These are phyloP conservation scores for Astur gentilis DNA, from an alignment of 2,113 vertebrate genomes.

Conservation along the genomic window DNA sequence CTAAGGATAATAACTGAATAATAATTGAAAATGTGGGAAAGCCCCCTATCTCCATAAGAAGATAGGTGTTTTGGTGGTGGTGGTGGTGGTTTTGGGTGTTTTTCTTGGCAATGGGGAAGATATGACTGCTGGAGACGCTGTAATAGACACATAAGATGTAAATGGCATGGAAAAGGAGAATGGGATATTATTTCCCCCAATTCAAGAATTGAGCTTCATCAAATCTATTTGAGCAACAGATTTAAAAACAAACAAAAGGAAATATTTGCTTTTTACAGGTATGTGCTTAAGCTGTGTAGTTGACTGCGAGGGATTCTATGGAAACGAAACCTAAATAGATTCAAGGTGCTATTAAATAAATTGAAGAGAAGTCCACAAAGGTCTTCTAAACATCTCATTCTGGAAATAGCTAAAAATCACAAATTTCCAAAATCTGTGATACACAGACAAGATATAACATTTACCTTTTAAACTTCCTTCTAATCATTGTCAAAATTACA, in stretches of 20 bases:
- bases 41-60: background rate
- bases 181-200: background rate
- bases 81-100: rapidly evolving
- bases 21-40: background rate
- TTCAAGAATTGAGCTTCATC: background rate
- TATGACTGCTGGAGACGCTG: background rate
- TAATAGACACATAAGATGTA: background rate
- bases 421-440: background rate
- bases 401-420: background rate
- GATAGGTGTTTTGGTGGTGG: background rate
- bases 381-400: background rate
- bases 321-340: background rate
- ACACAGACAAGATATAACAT: background rate
- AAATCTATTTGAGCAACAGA: background rate
- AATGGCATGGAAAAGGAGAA: background rate
- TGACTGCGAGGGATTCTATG: background rate
- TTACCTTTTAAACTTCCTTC: background rate
- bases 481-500: background rate
- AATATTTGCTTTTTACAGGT: background rate
- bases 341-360: background rate
- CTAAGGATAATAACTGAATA: background rate
- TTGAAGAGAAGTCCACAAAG: background rate
- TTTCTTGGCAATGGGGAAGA: background rate
- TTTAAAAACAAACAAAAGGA: background rate
- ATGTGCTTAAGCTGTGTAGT: background rate